These are phyloP conservation scores for Galeopsomyia nigrocyanea DNA, from an alignment of 2,888 invertebrate genomes.

Conservation along the genomic window DNA sequence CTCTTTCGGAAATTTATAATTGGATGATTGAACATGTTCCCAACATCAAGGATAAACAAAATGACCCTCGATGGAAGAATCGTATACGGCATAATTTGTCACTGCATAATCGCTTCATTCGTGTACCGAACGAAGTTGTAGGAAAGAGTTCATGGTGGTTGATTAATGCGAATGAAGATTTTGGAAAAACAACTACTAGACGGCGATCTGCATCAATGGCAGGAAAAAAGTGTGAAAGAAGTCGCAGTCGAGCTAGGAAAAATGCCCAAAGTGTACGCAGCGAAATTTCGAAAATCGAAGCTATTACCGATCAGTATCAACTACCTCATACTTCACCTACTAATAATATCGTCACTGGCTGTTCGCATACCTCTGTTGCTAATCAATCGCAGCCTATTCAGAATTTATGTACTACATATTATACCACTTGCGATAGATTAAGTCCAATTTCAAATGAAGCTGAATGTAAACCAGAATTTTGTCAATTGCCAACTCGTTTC, in stretches of 20 bases:
- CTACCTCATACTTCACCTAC: too few relatives aligned
- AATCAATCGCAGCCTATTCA: too few relatives aligned
- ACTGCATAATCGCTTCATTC: slow-evolving; percentile 19
- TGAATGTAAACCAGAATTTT: too few relatives aligned
- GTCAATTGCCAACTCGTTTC: too few relatives aligned
- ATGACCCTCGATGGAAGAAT: slow-evolving; percentile 97
- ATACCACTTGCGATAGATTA: not conserved
- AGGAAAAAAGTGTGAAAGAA: slow-evolving; percentile 8
- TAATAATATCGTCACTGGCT: too few relatives aligned
- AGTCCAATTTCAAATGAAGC: slow-evolving; percentile 6
- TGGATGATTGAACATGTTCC: slow-evolving; percentile 99
- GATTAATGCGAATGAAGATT: not conserved
- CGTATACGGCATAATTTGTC: slow-evolving; percentile 30
- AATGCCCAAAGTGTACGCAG: not conserved
- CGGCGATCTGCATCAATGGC: slow-evolving; percentile 24
- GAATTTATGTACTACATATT: too few relatives aligned
- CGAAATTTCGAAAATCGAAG: too few relatives aligned
- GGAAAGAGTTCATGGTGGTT: slow-evolving; percentile 32
- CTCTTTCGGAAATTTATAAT: slow-evolving; percentile 98
- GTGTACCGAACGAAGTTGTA: slow-evolving; percentile 12
- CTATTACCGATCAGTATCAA: too few relatives aligned
- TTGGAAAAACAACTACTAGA: not conserved
- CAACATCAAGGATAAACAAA: slow-evolving; percentile 99
- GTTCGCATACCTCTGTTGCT: too few relatives aligned
- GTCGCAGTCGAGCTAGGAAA: slow-evolving; percentile 3